phyloP scores from a whole-genome alignment of 2,888 invertebrate genomes.

The Stenoptilia bipunctidactyla region DNA sequence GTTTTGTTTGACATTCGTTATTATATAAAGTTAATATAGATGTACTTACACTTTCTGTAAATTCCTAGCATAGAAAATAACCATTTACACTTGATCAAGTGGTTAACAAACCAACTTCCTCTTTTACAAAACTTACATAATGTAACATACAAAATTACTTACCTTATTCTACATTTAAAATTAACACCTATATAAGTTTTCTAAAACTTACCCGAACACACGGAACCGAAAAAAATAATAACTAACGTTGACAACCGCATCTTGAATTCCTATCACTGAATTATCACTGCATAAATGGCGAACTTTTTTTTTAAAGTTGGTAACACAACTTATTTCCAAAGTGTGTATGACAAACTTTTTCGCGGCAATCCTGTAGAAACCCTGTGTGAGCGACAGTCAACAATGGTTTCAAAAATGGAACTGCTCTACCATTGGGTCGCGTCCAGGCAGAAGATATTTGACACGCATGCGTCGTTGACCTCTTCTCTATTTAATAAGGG shows the following conservation, averaged over 20 bases:
- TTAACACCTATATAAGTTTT: constrained; percentile 8
- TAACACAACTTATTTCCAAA: no score
- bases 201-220: constrained; percentile 39
- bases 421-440: constrained; percentile 28
- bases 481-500: background rate
- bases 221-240: constrained; percentile 28
- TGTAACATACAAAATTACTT: no score
- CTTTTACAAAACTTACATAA: no score
- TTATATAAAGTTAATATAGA: no score
- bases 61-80: no score
- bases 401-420: constrained; percentile 27
- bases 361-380: constrained; percentile 39
- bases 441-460: constrained; percentile 30
- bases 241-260: constrained; percentile 43
- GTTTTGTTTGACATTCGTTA: no score
- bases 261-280: constrained; percentile 25
- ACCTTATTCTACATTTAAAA: no score
- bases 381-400: constrained; percentile 24
- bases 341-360: constrained; percentile 1
- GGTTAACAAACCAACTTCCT: no score
- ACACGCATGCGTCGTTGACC: constrained; percentile 45
- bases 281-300: constrained; percentile 29
- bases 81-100: no score
- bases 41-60: no score
- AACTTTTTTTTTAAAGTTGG: no score